phyloP scores from a whole-genome alignment of 2,113 vertebrate genomes.

The Apus apus region DNA sequence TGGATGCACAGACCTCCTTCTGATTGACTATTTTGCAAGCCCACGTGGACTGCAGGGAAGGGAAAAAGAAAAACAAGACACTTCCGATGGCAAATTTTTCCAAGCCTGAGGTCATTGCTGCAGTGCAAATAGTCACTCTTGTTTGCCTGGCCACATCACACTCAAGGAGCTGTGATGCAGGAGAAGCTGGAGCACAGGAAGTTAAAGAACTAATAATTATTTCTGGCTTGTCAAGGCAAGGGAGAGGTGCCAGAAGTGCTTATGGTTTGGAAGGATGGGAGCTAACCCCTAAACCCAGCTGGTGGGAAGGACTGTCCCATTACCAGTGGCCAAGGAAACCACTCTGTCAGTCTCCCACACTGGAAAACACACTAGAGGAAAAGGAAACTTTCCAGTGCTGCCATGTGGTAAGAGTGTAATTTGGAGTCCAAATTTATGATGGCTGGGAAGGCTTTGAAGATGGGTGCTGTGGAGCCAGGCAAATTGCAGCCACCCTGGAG shows the following conservation, averaged over 20 bases:
- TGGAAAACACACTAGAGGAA: constrained; percentile 12
- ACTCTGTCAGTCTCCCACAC: neutral
- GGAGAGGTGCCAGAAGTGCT: neutral
- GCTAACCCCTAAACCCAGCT: constrained; percentile 4
- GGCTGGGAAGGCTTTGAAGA: neutral
- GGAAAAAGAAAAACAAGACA: constrained; percentile 17
- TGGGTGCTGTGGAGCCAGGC: neutral
- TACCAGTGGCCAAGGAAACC: neutral
- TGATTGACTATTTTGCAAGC: neutral
- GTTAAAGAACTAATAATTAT: neutral
- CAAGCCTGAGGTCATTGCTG: constrained; percentile 30
- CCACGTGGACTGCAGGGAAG: neutral
- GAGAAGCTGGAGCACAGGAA: neutral
- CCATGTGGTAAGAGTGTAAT: neutral
- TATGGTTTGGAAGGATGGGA: neutral
- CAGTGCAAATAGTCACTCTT: constrained; percentile 15
- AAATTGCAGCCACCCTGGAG: neutral
- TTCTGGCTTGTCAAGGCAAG: neutral
- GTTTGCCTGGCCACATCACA: neutral
- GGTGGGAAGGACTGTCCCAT: neutral
- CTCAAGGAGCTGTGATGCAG: neutral
- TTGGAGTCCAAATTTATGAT: neutral
- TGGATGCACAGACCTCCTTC: neutral
- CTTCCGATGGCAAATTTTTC: constrained; percentile 25
- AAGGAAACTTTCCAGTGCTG: neutral